Evolutionary conservation across 2,797 vertebrate species (phyloP), one percentile per base, ranked within the genome.

Genomic region (Silurus aristotelis): DNA sequence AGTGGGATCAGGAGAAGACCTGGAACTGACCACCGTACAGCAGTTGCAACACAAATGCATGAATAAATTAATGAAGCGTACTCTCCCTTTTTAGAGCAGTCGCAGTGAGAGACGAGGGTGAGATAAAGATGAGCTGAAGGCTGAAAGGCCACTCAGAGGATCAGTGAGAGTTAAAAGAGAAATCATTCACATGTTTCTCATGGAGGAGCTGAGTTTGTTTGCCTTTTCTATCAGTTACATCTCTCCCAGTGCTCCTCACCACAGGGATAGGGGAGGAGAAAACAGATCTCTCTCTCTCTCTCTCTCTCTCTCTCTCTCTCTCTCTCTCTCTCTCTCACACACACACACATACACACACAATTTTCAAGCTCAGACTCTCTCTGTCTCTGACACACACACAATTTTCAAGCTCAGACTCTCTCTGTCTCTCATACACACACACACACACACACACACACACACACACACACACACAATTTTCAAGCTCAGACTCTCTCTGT

Each of bases 231-330:
- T 83, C 52, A 13, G 80, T 83, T 70, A 55, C 79, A 56, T 70
- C 48, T 84, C 60, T 79, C 61, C 82, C 63, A 25, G 84, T 56
- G 71, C 73, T 83, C 75, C 86, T 60, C 43, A 52, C 55, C 63
- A 66, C 22, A 17, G 22, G 48, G 43, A 64, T 48, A 46, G 19
- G 14, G 56, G 76, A 63, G 58, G 31, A 79, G 76, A 46, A 46
- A 79, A 43, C 20, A 3, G 31, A 61, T 46, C 19, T 22, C 55
- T 6, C 75, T 20, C 75, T 19, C 75, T 17, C 10, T 31, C 17
- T 6, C 48, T 25, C 13, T 0, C 48, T 46, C 38, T 8, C 27
- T 17, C 66, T 22, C 55, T 6, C 75, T 20, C 75, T 19, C 75
- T 17, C 10, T 31, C 17, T 6, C 48, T 25, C 13, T 0, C 48